Evolutionary conservation across 1,140 invertebrate species (phyloP), one percentile per base, ranked within the genome.

Genomic region (Ectropis grisescens): DNA sequence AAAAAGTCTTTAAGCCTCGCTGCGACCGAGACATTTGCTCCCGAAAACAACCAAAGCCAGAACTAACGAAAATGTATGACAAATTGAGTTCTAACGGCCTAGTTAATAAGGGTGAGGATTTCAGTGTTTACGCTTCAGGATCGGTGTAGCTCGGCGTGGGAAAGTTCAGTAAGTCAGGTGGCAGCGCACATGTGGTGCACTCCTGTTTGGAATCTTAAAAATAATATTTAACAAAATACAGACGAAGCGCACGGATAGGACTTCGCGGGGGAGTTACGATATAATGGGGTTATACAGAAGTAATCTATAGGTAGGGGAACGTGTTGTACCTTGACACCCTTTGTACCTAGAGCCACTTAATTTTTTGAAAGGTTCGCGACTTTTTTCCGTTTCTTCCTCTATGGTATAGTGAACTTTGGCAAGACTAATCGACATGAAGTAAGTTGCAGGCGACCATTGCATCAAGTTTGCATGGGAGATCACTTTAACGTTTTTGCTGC

Each of bases 91-190:
- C n/a, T n/a, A n/a, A n/a, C n/a, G n/a, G n/a, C n/a, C n/a, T n/a
- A 47, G 31, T 37, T 32, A 19, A 19, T 19, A 19, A 19, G 16
- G 16, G 16, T 19, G 16, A 19, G 16, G 16, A 3, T 19, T 19
- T 4, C 8, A 19, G 3, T 19, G 16, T 19, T 19, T 19, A 19
- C 16, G 16, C 59, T 56, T 47, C 57, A 57, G 51, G 51, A 44
- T 61, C 34, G 47, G 37, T 50, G 41, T 53, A 42, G 52, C 55
- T 51, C 57, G 51, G 56, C 74, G 74, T 79, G 74, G 74, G 74
- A 79, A 79, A 71, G 66, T 53, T 66, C 42, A 47, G 43, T 51
- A 60, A 64, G 69, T 79, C 74, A 79, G 74, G 74, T 79, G 74
- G 66, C 38, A 49, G 46, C n/a, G n/a, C 69, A 76, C 74, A 79